Base-by-base conservation (phyloP, 2,797 vertebrate species). In the Hippocampus kuda region DNA sequence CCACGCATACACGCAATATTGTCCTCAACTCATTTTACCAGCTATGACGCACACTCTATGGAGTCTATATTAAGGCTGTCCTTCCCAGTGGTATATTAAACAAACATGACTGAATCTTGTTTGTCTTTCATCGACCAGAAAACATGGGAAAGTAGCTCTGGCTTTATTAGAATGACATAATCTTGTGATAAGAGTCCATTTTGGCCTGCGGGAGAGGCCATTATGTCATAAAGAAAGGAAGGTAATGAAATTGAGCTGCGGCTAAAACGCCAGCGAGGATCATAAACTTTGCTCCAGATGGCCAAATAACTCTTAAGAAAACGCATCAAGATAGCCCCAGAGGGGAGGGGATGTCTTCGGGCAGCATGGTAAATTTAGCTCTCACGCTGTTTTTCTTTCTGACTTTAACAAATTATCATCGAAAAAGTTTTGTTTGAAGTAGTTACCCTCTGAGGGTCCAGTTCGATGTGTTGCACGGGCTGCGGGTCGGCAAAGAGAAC, bases 381-480 rank as follows among this genome's bases (percentile, higher is more conserved):
- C 34, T 20, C 69, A 13, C 16, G 46, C 42, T 44, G 42, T 65
- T 27, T 27, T 62, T 54, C 68, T 70, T 72, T 68, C 65, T 77
- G 18, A 49, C 53, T 68, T 73, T 64, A 71, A 71, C 61, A 0
- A 77, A 70, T 54, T 49, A 38, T 69, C 68, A 67, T 69, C 26
- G 30, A 8, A 69, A 72, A 67, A 53, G 4, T 22, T 12, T 38
- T 56, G 75, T 20, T 11, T 18, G 20, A 20, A 30, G 60, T 56
- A 62, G 75, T 76, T 87, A 94, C 93, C 90, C 89, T 85, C 70
- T 86, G 81, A 46, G 91, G 80, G 81, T 98, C 94, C 34, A 98
- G 89, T 72, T 95, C 92, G 63, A 98, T 92, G 80, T 92, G 93
- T 4, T 93, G 93, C 60, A 98, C 70, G 0, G 94, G 93, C 81